Evolutionary conservation across 2,797 vertebrate genomes (phyloP), one percentile per base, ranked within the genome.

Genomic region (Gila robusta): DNA sequence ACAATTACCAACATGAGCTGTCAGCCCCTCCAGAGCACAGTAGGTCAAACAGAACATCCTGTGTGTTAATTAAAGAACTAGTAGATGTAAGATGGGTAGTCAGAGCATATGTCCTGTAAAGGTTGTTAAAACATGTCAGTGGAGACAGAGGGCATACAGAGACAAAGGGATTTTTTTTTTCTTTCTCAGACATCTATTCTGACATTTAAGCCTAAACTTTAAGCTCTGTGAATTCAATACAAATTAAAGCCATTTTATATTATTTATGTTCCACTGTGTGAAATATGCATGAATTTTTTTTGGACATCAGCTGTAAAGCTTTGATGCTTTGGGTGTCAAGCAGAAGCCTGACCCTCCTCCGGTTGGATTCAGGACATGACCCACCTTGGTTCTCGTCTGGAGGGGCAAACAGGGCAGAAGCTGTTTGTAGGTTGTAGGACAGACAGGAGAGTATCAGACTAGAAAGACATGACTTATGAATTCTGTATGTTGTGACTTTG

Each of bases 11-110:
- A 90, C 79, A 54, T 64, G 86, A 81, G 62, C 82, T 9, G n/a
- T 81, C 47, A 67, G 88, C 73, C 82, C 66, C 76, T 49, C 12
- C 32, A 80, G 89, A 89, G 85, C 84, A 64, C 82, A 32, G 72
- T 39, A 67, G 89, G 89, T 90, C 88, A 90, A 89, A 85, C 82
- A 77, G 84, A 89, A 88, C 85, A 87, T 83, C 82, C 82, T 12
- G 82, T 77, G 86, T 89, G 88, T 90, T 90, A 89, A 90, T 90
- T 90, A 90, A 88, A 85, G 16, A 56, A 70, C 84, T 32, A 73
- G 79, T 86, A 79, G 79, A 83, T 82, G 80, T 88, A 78, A 85
- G 82, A 56, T 80, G 81, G 64, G 78, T 83, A 87, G 79, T 41
- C 44, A 62, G 82, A n/a, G 44, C 67, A 79, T 70, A 56, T 23